These are phyloP conservation scores for Connochaetes taurinus DNA, from an alignment of 2,113 vertebrate species.

Conservation along the genomic window DNA sequence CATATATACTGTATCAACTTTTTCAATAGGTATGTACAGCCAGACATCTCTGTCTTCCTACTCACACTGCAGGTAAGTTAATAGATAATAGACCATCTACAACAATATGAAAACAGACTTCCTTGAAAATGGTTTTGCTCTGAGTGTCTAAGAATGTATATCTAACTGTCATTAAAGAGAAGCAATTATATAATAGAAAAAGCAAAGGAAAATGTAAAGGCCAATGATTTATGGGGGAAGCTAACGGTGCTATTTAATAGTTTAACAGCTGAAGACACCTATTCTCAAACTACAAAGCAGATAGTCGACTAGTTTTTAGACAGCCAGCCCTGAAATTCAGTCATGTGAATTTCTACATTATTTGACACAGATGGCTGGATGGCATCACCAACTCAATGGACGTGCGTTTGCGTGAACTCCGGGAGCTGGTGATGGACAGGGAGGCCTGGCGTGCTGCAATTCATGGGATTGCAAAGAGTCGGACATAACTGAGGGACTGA, in stretches of 20 bases:
- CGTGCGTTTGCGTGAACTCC: too few species aligned
- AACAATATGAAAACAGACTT: not conserved
- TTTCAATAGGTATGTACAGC: not conserved
- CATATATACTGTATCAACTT: not conserved
- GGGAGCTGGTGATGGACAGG: too few species aligned
- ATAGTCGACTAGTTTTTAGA: not conserved
- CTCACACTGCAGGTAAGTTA: not conserved
- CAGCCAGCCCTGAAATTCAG: not conserved
- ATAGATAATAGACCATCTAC: not conserved
- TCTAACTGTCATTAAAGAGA: not conserved
- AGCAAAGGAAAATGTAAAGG: not conserved
- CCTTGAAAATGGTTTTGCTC: not conserved
- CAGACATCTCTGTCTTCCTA: not conserved
- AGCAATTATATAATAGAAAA: not conserved
- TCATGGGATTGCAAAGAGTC: too few species aligned
- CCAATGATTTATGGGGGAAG: not conserved
- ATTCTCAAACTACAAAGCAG: slow-evolving; percentile 15
- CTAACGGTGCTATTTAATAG: not conserved
- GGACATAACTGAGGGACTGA: too few species aligned
- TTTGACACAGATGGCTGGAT: not conserved
- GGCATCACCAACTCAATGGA: too few species aligned
- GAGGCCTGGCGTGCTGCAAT: too few species aligned
- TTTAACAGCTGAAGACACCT: not conserved
- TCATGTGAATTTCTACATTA: slow-evolving; percentile 3
- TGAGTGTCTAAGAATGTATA: not conserved